phyloP scores from a whole-genome alignment of 2,113 vertebrate genomes.

The Spheniscus mendiculus region DNA sequence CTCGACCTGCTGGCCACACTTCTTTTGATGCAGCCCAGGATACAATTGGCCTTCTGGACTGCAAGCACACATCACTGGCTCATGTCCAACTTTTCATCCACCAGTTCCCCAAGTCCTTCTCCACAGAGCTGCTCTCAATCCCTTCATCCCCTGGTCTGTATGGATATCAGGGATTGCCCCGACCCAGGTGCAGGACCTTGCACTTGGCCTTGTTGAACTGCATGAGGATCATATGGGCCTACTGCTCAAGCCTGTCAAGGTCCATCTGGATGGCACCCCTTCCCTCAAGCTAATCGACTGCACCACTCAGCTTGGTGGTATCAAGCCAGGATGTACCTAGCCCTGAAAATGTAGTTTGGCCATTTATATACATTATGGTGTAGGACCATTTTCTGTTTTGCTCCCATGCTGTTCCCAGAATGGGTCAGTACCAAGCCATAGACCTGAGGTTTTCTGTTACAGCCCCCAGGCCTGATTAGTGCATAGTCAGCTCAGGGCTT shows the following conservation, averaged over 20 bases:
- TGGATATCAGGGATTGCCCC: rapidly evolving
- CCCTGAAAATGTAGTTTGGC: neutral
- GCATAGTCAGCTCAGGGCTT: neutral
- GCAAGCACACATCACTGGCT: neutral
- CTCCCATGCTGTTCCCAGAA: neutral
- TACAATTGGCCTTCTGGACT: neutral
- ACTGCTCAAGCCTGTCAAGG: neutral
- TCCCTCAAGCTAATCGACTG: neutral
- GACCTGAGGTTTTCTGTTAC: neutral
- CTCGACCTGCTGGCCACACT: neutral
- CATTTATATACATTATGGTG: neutral
- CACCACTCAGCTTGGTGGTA: neutral
- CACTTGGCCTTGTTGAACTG: neutral
- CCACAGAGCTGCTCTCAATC: neutral
- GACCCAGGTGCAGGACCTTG: neutral
- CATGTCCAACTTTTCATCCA: neutral
- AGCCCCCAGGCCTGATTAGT: neutral
- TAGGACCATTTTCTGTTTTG: neutral
- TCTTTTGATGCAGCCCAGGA: too few relatives aligned
- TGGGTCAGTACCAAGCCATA: neutral
- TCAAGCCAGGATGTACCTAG: neutral
- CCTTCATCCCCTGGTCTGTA: neutral
- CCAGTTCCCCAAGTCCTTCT: neutral
- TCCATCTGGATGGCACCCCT: neutral
- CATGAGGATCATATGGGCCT: rapidly evolving